These are phyloP conservation scores for Eristalis pertinax DNA, from an alignment of 2,888 invertebrate genomes.

Conservation along the genomic window DNA sequence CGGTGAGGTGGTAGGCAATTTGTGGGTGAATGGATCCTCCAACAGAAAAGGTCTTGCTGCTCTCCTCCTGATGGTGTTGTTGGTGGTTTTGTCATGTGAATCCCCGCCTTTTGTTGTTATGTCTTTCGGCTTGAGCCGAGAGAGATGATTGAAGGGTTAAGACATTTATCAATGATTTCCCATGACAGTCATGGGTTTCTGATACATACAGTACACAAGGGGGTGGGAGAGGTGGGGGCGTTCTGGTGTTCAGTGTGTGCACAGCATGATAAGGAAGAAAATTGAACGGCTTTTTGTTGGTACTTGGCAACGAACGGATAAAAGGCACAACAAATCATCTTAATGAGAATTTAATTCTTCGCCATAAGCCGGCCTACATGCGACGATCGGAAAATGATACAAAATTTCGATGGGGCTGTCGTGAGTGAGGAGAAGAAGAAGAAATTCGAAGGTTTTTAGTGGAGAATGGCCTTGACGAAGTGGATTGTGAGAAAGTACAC, in stretches of 20 bases:
- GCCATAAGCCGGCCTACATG: slow-evolving; percentile 16
- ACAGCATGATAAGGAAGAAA: background rate
- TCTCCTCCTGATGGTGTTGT: background rate
- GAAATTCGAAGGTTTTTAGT: background rate
- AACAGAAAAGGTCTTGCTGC: slow-evolving; percentile 2
- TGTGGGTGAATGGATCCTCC: slow-evolving; percentile 17
- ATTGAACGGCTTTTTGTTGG: slow-evolving; percentile 5
- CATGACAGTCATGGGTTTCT: slow-evolving; percentile 50
- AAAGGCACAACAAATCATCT: slow-evolving; percentile 36
- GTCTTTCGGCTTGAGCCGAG: slow-evolving; percentile 28
- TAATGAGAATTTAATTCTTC: slow-evolving; percentile 47
- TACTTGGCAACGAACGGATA: background rate
- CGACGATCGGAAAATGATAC: background rate
- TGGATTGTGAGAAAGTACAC: no score
- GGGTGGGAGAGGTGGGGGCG: background rate
- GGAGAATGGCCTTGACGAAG: background rate
- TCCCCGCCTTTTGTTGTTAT: slow-evolving; percentile 48
- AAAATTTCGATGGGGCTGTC: background rate
- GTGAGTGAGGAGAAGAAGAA: background rate
- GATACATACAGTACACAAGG: background rate
- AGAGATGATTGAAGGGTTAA: slow-evolving; percentile 57
- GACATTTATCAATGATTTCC: slow-evolving; percentile 64
- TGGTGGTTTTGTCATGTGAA: slow-evolving; percentile 40
- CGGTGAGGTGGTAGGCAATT: slow-evolving; percentile 25
- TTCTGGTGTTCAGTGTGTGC: background rate